Evolutionary conservation across 2,113 vertebrate species (phyloP).

Genomic region (Pao palembangensis): DNA sequence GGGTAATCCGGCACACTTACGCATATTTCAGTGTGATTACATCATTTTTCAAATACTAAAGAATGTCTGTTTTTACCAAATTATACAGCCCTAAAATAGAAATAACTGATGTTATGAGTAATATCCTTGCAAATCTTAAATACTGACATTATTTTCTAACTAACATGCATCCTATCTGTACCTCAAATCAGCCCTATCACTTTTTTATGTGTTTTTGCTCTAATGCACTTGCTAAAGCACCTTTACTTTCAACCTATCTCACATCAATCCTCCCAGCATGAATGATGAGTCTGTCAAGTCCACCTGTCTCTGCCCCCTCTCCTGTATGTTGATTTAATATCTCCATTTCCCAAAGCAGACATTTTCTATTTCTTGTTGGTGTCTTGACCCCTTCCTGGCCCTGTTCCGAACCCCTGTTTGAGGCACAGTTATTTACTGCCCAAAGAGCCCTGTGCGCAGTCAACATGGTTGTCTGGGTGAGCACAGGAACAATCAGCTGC

Average conservation of each 20-base stretch:
- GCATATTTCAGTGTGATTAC: too few relatives aligned
- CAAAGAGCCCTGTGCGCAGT: constrained; percentile 52
- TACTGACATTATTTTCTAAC: too few relatives aligned
- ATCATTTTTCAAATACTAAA: too few relatives aligned
- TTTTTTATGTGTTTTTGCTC: constrained; percentile 16
- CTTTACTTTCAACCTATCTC: constrained; percentile 35
- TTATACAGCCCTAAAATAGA: too few relatives aligned
- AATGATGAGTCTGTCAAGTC: constrained; percentile 44
- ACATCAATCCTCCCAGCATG: constrained; percentile 30
- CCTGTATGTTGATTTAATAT: constrained; percentile 41
- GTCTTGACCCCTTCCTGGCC: constrained; percentile 49
- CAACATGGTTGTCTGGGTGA: constrained; percentile 47
- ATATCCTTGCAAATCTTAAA: too few relatives aligned
- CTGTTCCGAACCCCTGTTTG: constrained; percentile 32
- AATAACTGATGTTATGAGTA: too few relatives aligned
- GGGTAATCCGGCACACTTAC: too few relatives aligned
- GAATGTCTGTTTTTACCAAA: too few relatives aligned
- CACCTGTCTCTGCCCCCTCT: constrained; percentile 43
- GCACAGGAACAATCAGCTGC: constrained; percentile 54
- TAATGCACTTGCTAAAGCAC: constrained; percentile 43
- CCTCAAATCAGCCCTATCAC: too few relatives aligned
- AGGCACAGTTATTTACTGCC: constrained; percentile 62
- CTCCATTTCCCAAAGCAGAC: constrained; percentile 29
- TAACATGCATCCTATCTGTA: too few relatives aligned
- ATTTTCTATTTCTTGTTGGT: constrained; percentile 37